phyloP scores from a whole-genome alignment of 2,797 vertebrate species.

The Eulemur coronatus region DNA sequence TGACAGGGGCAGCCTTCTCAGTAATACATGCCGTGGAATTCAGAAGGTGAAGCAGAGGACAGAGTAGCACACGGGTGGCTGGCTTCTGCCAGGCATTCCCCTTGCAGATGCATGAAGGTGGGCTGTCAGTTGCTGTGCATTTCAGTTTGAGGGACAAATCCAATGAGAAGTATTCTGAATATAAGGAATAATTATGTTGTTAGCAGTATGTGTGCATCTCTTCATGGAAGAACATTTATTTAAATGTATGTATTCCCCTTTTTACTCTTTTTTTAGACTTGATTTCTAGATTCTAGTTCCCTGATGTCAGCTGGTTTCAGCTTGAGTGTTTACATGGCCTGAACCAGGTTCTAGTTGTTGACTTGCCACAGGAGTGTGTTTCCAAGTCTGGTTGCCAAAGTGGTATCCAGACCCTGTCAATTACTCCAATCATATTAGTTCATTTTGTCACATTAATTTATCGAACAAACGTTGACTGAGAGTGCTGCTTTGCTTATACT shows the following conservation, averaged over 20 bases:
- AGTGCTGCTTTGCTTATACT: constrained; percentile 1
- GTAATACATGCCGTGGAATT: neutral
- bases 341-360: neutral
- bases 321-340: neutral
- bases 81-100: neutral
- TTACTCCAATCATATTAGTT: neutral
- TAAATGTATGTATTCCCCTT: neutral
- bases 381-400: neutral
- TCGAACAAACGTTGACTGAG: neutral
- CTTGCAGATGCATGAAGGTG: too few species aligned
- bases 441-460: neutral
- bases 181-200: neutral
- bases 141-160: neutral
- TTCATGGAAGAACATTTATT: neutral
- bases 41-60: neutral
- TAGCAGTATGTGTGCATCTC: neutral
- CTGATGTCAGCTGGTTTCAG: neutral
- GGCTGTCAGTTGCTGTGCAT: neutral
- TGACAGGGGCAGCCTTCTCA: neutral
- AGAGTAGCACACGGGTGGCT: neutral
- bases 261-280: neutral
- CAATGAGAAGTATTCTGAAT: neutral
- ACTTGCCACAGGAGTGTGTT: neutral
- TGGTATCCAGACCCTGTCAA: neutral
- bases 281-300: neutral